phyloP scores from a whole-genome alignment of 2,888 invertebrate genomes.

The Pasiphila rectangulata region DNA sequence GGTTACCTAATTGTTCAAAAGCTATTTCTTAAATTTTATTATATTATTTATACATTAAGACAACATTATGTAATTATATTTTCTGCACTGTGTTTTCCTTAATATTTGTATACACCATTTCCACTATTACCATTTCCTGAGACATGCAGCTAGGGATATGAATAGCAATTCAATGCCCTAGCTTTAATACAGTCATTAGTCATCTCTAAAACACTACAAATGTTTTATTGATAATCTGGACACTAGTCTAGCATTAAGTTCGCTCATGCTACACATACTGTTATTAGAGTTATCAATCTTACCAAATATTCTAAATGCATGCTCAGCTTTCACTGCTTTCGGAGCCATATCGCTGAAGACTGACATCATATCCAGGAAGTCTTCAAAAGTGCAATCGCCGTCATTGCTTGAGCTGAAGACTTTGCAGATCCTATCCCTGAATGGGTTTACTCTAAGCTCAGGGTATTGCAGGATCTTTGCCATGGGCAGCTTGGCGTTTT shows the following conservation, averaged over 20 bases:
- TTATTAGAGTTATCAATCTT: constrained; percentile 40
- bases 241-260: too few species aligned
- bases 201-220: too few species aligned
- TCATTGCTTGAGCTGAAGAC: constrained; percentile 94
- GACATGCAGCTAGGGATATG: too few species aligned
- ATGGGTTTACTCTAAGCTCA: constrained; percentile 94
- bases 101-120: too few species aligned
- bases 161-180: too few species aligned
- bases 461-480: constrained; percentile 92
- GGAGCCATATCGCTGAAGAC: constrained; percentile 96
- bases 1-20: not conserved
- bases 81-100: too few species aligned
- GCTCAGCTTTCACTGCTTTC: constrained; percentile 95
- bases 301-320: constrained; percentile 98
- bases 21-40: not conserved
- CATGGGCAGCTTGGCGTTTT: constrained; percentile 92
- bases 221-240: too few species aligned
- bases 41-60: not conserved
- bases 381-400: constrained; percentile 96
- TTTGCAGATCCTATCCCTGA: constrained; percentile 94
- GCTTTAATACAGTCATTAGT: too few species aligned
- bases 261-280: too few species aligned
- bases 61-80: too few species aligned
- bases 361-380: constrained; percentile 98
- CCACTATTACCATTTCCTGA: too few species aligned